Evolutionary conservation across 2,888 invertebrate species (phyloP).

Genomic region (Lasioglossum pauxillum): DNA sequence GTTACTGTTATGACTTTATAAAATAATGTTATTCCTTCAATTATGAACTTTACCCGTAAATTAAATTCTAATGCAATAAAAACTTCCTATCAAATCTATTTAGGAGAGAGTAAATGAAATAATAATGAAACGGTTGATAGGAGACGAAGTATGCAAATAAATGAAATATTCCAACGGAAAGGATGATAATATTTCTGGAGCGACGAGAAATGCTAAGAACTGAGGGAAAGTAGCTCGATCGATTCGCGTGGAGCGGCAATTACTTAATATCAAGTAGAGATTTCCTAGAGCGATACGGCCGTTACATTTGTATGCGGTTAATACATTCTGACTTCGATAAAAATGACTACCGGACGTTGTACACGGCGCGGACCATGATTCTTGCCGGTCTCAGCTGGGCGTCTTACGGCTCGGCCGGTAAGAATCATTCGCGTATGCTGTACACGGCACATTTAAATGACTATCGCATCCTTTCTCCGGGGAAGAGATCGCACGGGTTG

Average conservation of each 20-base stretch:
- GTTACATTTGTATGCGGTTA: background rate
- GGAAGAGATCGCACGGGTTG: constrained; percentile 19
- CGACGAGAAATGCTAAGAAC: background rate
- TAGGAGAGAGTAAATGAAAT: background rate
- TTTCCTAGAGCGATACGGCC: background rate
- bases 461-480: background rate
- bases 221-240: background rate
- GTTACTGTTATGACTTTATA: too few relatives aligned
- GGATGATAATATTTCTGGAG: background rate
- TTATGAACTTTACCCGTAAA: too few relatives aligned
- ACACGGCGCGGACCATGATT: background rate
- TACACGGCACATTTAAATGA: constrained; percentile 9
- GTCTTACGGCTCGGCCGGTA: background rate
- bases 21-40: too few relatives aligned
- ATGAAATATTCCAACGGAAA: background rate
- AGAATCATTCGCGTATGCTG: background rate
- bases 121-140: background rate
- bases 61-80: too few relatives aligned
- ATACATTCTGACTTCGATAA: background rate
- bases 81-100: too few relatives aligned
- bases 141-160: background rate
- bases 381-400: constrained; percentile 14
- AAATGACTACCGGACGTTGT: constrained; percentile 3
- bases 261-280: background rate
- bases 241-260: background rate